Evolutionary conservation across 2,113 vertebrate genomes (phyloP).

Genomic region (Ranitomeya imitator): DNA sequence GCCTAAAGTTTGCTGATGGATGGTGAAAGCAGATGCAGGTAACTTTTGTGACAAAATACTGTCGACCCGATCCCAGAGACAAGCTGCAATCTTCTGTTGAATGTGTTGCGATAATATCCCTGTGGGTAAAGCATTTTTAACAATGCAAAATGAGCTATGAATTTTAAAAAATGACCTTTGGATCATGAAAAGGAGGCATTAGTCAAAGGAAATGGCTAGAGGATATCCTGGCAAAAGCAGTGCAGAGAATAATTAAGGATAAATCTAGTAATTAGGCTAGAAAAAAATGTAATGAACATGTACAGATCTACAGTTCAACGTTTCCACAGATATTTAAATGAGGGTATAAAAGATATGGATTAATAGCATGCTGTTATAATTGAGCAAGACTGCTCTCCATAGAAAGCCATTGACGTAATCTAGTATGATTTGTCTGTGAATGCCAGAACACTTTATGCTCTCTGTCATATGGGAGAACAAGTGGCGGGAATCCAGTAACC

Average conservation of each 20-base stretch:
- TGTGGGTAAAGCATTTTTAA: constrained; percentile 54
- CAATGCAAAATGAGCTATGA: constrained; percentile 55
- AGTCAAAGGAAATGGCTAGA: constrained; percentile 51
- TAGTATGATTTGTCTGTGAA: constrained; percentile 10
- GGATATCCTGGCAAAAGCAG: constrained; percentile 46
- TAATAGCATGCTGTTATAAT: constrained; percentile 6
- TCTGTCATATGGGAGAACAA: constrained; percentile 11
- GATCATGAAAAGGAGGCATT: constrained; percentile 53
- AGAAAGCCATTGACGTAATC: neutral
- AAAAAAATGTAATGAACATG: constrained; percentile 36
- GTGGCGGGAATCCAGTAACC: constrained; percentile 28
- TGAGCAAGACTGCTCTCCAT: constrained; percentile 1
- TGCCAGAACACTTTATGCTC: constrained; percentile 25
- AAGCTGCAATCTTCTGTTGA: constrained; percentile 32
- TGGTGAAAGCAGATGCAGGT: constrained; percentile 25
- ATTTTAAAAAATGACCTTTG: constrained; percentile 58
- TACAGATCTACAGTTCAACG: constrained; percentile 2
- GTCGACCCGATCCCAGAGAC: constrained; percentile 38
- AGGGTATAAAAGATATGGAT: constrained; percentile 5
- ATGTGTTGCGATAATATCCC: constrained; percentile 48
- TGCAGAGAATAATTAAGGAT: constrained; percentile 50
- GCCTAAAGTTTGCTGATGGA: constrained; percentile 51
- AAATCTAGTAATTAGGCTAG: constrained; percentile 49
- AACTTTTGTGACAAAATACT: constrained; percentile 46
- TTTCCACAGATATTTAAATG: constrained; percentile 18